Conservation (phyloP, 2,888 invertebrate species). For the Drosophila ustulata region DNA sequence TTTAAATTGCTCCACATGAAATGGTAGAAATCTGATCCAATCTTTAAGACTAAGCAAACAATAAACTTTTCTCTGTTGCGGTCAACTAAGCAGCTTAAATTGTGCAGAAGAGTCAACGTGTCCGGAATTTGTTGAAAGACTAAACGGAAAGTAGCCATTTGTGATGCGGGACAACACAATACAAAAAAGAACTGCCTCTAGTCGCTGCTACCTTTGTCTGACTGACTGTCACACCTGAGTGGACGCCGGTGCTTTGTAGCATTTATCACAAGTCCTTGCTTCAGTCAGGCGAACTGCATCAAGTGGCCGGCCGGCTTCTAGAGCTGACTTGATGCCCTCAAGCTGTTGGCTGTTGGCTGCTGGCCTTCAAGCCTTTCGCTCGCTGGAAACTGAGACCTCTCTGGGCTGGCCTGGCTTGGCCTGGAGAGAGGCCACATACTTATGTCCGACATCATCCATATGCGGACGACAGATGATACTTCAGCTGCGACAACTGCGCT, state of each 20-base stretch:
- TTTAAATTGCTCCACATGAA: not conserved
- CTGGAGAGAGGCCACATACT: slow-evolving; percentile 32
- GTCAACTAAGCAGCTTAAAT: slow-evolving; percentile 4
- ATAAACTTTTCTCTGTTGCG: not conserved
- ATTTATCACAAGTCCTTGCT: slow-evolving; percentile 51
- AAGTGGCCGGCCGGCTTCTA: slow-evolving; percentile 17
- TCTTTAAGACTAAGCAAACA: not conserved
- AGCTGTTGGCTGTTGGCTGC: slow-evolving; percentile 36
- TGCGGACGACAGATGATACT: slow-evolving; percentile 56
- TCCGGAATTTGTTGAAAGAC: slow-evolving; percentile 7
- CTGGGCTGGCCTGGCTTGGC: slow-evolving; percentile 16
- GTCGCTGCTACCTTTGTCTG: slow-evolving; percentile 18
- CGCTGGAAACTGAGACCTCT: slow-evolving; percentile 30
- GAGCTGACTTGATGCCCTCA: slow-evolving; percentile 34
- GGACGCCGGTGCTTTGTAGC: slow-evolving; percentile 43
- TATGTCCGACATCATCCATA: slow-evolving; percentile 26
- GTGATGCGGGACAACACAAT: slow-evolving; percentile 2
- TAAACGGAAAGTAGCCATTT: slow-evolving; percentile 8
- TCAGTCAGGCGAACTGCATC: slow-evolving; percentile 34
- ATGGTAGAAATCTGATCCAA: not conserved
- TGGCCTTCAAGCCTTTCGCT: slow-evolving; percentile 52
- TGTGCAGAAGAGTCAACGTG: slow-evolving; percentile 9
- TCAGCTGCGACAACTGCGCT: slow-evolving; percentile 43
- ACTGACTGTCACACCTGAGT: slow-evolving; percentile 61
- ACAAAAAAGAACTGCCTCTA: not conserved